Evolutionary conservation across 2,797 vertebrate species (phyloP), one percentile per base, ranked within the genome.

Genomic region (Smutsia temminckii): DNA sequence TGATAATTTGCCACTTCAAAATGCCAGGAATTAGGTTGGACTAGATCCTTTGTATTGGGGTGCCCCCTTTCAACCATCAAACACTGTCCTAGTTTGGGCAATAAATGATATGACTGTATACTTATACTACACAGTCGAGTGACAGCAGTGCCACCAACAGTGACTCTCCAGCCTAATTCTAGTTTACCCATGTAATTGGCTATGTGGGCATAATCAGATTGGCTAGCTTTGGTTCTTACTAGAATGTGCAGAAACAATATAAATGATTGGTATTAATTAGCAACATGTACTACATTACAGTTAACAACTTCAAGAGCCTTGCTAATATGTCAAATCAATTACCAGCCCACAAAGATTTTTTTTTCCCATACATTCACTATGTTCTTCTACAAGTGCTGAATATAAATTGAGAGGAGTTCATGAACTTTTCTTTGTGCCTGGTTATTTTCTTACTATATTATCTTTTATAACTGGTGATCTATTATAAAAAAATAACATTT

Each of bases 221-320:
- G 72, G 90, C 37, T 78, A 66, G 16, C 21, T 91, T 80, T 91
- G 25, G 29, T 87, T 94, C 69, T 55, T 90, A n/a, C 20, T 79
- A 63, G n/a, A 91, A 85, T 85, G 23, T 42, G 53, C 8, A 85
- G 51, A 86, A 95, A 84, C 20, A 77, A 84, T 85, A 57, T 23
- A 79, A 40, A 84, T 46, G 37, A 53, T 20, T 80, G 32, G 63
- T 63, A 71, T 84, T 94, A 74, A 83, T 79, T 80, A 75, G 71
- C 27, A 96, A 18, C 34, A 64, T 59, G 21, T n/a, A 66, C 68
- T 77, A 23, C 25, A 42, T 87, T 61, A 42, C 79, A 96, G 95
- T 94, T 68, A 96, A 92, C 57, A 93, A 95, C 63, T 91, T 89
- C 89, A 80, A 72, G 32, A 61, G 46, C 23, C 5, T 89, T 74